These are phyloP conservation scores for Brachirus orientalis DNA, from an alignment of 2,113 vertebrate species.

Conservation along the genomic window DNA sequence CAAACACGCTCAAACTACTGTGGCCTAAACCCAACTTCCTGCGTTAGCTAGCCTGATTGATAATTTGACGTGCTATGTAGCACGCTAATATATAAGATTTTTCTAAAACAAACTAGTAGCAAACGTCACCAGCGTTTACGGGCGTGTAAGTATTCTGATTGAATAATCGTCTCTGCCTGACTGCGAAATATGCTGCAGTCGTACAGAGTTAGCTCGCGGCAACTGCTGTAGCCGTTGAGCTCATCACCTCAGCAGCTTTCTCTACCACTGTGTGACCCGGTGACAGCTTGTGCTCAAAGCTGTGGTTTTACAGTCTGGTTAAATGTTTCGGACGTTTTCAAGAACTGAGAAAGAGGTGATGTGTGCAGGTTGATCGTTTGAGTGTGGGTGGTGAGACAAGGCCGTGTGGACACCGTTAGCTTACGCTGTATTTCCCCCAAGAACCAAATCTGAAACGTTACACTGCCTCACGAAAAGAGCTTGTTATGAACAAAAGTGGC, in stretches of 20 bases:
- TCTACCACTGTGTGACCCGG: fast-evolving
- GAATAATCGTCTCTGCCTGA: background rate
- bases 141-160: background rate
- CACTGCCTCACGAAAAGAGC: background rate
- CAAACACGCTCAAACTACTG: conserved; percentile 53
- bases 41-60: conserved; percentile 11
- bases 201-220: conserved; percentile 16
- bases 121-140: background rate
- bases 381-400: conserved; percentile 49
- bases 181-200: conserved; percentile 21
- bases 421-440: background rate
- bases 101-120: background rate
- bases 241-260: background rate
- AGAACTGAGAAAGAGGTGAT: conserved; percentile 4
- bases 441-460: background rate
- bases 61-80: conserved; percentile 1
- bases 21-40: conserved; percentile 71
- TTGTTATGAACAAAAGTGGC: too few relatives aligned
- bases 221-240: background rate
- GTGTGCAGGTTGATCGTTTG: conserved; percentile 3
- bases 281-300: background rate
- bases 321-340: too few relatives aligned
- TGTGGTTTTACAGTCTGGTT: too few relatives aligned
- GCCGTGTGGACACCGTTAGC: conserved; percentile 23
- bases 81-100: background rate